Evolutionary conservation across 2,113 vertebrate genomes (phyloP).

Genomic region (Esox niger): DNA sequence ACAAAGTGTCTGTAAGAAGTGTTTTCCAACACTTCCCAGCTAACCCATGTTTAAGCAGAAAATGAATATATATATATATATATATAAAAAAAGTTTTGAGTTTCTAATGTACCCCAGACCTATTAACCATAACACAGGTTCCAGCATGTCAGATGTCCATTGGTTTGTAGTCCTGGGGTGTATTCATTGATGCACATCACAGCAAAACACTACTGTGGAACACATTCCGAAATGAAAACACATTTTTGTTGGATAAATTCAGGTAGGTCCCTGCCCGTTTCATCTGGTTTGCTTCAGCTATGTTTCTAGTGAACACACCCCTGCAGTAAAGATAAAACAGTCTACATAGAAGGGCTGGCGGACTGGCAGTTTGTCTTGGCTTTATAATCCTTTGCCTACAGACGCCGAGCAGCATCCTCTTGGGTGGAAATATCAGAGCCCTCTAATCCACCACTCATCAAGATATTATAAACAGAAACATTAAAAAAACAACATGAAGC

Average conservation of each 20-base stretch:
- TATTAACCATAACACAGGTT: slow-evolving; percentile 16
- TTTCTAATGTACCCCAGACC: slow-evolving; percentile 9
- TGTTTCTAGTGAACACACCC: too few relatives aligned
- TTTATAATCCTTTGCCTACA: slow-evolving; percentile 24
- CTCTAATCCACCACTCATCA: not conserved
- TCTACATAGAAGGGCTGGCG: slow-evolving; percentile 22
- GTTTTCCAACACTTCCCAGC: slow-evolving; percentile 12
- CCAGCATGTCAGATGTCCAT: slow-evolving; percentile 2
- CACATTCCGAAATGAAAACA: too few relatives aligned
- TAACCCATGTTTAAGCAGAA: not conserved
- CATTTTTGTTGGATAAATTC: too few relatives aligned
- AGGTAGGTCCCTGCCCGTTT: too few relatives aligned
- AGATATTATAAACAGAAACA: not conserved
- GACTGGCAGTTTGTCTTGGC: slow-evolving; percentile 49
- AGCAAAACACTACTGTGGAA: too few relatives aligned
- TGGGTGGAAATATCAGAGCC: not conserved
- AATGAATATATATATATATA: too few relatives aligned
- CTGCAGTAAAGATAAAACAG: slow-evolving; percentile 14
- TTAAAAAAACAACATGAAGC: slow-evolving; percentile 2
- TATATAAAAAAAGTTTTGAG: not conserved
- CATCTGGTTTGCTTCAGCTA: too few relatives aligned
- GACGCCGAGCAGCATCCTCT: slow-evolving; percentile 14
- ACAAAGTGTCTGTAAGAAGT: slow-evolving; percentile 36
- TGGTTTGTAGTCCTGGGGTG: not conserved
- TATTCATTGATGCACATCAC: not conserved